Evolutionary conservation across 2,797 vertebrate species (phyloP), one percentile per base, ranked within the genome.

Genomic region (Cercopithecus mitis): DNA sequence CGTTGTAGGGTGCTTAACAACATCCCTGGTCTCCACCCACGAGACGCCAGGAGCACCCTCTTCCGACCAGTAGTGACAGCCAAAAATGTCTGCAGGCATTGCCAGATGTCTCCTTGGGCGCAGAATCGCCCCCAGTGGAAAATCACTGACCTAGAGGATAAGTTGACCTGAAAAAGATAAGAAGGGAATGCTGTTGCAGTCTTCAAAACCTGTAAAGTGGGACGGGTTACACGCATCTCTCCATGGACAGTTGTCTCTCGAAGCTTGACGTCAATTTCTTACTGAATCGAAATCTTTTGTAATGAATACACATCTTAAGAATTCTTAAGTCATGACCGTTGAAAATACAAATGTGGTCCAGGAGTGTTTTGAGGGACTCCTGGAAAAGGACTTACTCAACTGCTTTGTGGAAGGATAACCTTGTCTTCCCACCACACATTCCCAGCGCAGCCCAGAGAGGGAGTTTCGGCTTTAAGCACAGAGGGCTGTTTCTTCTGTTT

Each of bases 1-100:
- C 5, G 0, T 0, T 2, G 0, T 30, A 27, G 43, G 61, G 2
- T 45, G n/a, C 43, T 77, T 5, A n/a, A 3, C 50, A 47, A 50
- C 57, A 24, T 50, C 30, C 52, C 83, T 75, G 43, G 30, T 45
- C 36, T 55, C 52, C 30, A 0, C 17, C 22, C 17, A 1, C 17
- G 5, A 10, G 30, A 4, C 33, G 24, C 27, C 4, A 55, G 58
- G n/a, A 70, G 30, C 2, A 13, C 45, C 17, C 27, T 55, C 7
- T 22, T 5, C 24, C 1, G 13, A n/a, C 5, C 36, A 2, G 15
- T 9, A 57, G 10, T 36, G 12, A 50, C 33, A 70, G 43, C 67
- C 75, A 19, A 1, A 82, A 41, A 9, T n/a, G 52, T n/a, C 13
- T 57, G 15, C 50, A 52, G 57, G 55, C 57, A 7, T 7, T n/a